phyloP scores from a whole-genome alignment of 2,888 invertebrate species.

The Endotricha flammealis region DNA sequence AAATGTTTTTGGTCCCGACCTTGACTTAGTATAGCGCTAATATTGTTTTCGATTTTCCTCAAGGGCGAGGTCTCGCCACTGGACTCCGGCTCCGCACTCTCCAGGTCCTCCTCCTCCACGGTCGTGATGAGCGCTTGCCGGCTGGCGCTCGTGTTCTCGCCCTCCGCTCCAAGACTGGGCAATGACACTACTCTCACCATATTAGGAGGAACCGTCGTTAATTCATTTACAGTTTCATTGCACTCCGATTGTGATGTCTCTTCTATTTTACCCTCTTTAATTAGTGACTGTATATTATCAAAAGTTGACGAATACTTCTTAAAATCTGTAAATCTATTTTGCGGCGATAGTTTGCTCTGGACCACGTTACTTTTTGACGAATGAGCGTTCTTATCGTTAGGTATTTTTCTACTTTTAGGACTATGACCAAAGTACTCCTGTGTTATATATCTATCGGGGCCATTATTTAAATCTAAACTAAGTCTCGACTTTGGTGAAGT shows the following conservation, averaged over 20 bases:
- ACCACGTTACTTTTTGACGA: conserved; percentile 45
- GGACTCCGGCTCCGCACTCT: conserved; percentile 79
- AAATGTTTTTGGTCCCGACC: conserved; percentile 75
- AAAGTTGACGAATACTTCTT: conserved; percentile 87
- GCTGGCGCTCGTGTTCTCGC: conserved; percentile 68
- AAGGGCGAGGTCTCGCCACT: conserved; percentile 82
- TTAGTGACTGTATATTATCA: conserved; percentile 85
- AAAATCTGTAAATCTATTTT: conserved; percentile 78
- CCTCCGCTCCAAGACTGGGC: conserved; percentile 80
- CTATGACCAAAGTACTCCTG: conserved; percentile 70
- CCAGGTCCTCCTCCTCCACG: conserved; percentile 84
- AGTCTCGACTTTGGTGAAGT: conserved; percentile 79
- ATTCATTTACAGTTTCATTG: conserved; percentile 80
- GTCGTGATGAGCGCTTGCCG: conserved; percentile 83
- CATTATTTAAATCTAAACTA: conserved; percentile 80
- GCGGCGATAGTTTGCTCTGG: conserved; percentile 72
- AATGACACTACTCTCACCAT: conserved; percentile 84
- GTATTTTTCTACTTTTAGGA: conserved; percentile 66
- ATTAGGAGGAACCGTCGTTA: conserved; percentile 79
- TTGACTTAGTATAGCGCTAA: conserved; percentile 82
- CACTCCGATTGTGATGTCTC: conserved; percentile 70
- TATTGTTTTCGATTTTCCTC: conserved; percentile 84
- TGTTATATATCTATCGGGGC: conserved; percentile 63
- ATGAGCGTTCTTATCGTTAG: conserved; percentile 46
- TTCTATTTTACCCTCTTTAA: conserved; percentile 83